Base-by-base conservation (phyloP, 2,888 invertebrate species). In the Endotricha flammealis region DNA sequence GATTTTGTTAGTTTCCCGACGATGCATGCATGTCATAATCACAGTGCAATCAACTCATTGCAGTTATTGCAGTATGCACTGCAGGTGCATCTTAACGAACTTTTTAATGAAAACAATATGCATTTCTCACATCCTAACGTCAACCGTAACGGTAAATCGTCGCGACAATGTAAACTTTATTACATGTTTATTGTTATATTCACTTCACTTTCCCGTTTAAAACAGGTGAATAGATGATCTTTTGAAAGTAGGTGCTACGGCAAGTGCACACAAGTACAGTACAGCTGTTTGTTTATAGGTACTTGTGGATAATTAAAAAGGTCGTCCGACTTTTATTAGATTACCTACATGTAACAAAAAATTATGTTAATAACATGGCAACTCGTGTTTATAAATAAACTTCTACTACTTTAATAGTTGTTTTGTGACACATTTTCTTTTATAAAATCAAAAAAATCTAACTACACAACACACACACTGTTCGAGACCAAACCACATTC, bases 1-100 rank as follows among this genome's bases (percentile, higher is more conserved):
- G 61, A 70, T 66, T 72, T 48, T 46, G 56, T 66, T 59, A 63
- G 48, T 60, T 57, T 51, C 53, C 50, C 54, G 54, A 48, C 58
- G 55, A 56, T 58, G 48, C 58, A 58, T 64, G 64, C 58, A 58
- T 64, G 64, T 65, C 62, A 61, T 63, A 67, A 69, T 58, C 54
- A 56, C 53, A 54, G 54, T 65, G 64, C 64, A 68, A 52, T 62
- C 50, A 49, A 57, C 49, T 56, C 56, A 57, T 50, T 58, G 65
- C 66, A 69, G 54, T n/a, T n/a, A n/a, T n/a, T n/a, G n/a, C 57
- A 59, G 64, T 55, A 59, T 62, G 69, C 68, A 67, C 53, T 70
- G 81, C 83, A 82, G 83, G 81, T 85, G 83, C 83, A 82, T 80
- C 65, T 57, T 72, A 79, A 77, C 72, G 73, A 68, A 70, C 64